These are phyloP conservation scores for Eupeodes corollae DNA, from an alignment of 1,140 invertebrate genomes.

Conservation along the genomic window DNA sequence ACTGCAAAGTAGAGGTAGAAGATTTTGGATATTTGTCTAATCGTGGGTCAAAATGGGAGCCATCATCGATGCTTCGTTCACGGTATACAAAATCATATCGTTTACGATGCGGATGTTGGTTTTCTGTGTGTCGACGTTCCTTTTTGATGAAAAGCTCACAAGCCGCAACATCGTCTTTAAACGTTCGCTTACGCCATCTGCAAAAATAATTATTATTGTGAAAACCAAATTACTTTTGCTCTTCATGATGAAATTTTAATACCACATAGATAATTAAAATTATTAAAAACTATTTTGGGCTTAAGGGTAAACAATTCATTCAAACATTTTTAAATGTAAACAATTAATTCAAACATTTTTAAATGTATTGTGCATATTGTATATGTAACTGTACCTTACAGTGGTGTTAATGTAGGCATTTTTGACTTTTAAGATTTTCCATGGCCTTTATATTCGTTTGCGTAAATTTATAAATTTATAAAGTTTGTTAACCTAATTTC, in stretches of 20 bases:
- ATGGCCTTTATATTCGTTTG: too few relatives aligned
- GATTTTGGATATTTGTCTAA: conserved; percentile 42
- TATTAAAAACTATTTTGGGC: too few relatives aligned
- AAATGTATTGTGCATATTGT: too few relatives aligned
- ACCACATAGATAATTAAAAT: neutral
- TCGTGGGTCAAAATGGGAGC: conserved; percentile 48
- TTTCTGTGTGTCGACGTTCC: conserved; percentile 42
- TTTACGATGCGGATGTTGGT: conserved; percentile 23
- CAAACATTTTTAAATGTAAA: too few relatives aligned
- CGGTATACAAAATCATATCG: conserved; percentile 46
- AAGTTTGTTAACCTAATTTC: too few relatives aligned
- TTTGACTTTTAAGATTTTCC: too few relatives aligned
- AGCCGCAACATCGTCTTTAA: conserved; percentile 25
- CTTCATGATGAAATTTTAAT: neutral
- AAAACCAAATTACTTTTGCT: conserved; percentile 7
- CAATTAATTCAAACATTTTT: too few relatives aligned
- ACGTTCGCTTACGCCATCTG: conserved; percentile 32
- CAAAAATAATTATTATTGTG: too few relatives aligned
- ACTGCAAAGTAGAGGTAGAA: conserved; percentile 21
- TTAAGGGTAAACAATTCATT: too few relatives aligned
- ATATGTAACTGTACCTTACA: too few relatives aligned
- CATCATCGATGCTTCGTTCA: conserved; percentile 49
- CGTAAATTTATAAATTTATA: too few relatives aligned
- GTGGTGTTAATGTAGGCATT: too few relatives aligned
- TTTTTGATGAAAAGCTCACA: conserved; percentile 37